phyloP scores from a whole-genome alignment of 1,140 invertebrate species.

The Portunus trituberculatus region DNA sequence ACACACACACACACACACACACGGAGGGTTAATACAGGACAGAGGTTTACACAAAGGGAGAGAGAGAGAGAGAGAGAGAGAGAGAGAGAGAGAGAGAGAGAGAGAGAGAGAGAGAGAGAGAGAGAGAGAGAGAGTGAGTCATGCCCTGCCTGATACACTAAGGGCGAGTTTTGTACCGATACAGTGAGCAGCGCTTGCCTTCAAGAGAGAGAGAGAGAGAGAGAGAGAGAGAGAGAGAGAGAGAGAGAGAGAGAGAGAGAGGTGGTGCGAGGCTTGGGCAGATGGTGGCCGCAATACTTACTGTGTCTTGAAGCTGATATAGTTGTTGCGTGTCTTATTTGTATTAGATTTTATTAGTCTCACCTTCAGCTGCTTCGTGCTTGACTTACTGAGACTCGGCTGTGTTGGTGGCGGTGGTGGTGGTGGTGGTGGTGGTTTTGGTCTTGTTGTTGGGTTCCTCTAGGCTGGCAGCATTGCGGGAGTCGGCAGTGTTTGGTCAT shows the following conservation, averaged over 20 bases:
- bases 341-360: background rate
- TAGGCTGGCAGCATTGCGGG: too few relatives aligned
- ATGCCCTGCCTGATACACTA: background rate
- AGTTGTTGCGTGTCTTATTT: background rate
- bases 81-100: background rate
- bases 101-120: background rate
- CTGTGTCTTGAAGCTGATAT: slow-evolving; percentile 2
- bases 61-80: background rate
- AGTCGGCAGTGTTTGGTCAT: too few relatives aligned
- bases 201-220: background rate
- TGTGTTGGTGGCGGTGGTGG: background rate
- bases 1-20: too few relatives aligned
- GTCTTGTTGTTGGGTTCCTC: too few relatives aligned
- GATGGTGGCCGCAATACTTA: background rate
- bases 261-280: background rate
- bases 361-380: background rate
- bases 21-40: too few relatives aligned
- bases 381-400: background rate
- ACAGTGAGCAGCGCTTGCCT: background rate
- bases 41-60: slow-evolving; percentile 2
- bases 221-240: background rate
- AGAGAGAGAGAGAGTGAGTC: background rate
- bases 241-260: background rate
- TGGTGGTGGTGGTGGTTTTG: too few relatives aligned
- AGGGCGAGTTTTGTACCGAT: background rate